Evolutionary conservation across 2,888 invertebrate genomes (phyloP).

Genomic region (Diploptera punctata): DNA sequence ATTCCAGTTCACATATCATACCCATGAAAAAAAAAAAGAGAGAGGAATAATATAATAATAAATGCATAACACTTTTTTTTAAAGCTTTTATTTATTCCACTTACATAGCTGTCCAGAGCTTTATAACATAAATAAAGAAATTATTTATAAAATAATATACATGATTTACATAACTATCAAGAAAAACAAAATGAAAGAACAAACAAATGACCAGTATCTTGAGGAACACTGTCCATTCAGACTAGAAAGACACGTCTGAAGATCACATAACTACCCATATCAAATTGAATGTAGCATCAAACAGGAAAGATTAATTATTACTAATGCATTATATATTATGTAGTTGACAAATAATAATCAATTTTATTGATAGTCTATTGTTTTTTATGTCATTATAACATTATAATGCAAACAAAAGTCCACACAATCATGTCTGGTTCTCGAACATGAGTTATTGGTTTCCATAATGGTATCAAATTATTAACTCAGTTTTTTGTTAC

Average conservation of each 20-base stretch:
- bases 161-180: constrained; percentile 1
- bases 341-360: not conserved
- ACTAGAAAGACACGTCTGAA: constrained; percentile 1
- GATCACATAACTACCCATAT: not conserved
- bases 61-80: constrained; percentile 49
- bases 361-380: not conserved
- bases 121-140: constrained; percentile 30
- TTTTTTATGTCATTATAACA: not conserved
- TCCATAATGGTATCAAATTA: no score
- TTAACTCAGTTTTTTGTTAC: no score
- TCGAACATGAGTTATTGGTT: no score
- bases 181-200: not conserved
- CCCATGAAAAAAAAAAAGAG: no score
- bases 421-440: no score
- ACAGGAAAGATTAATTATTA: not conserved
- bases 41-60: no score
- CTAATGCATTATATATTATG: not conserved
- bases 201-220: constrained; percentile 11
- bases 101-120: constrained; percentile 49
- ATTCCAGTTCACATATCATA: no score
- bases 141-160: constrained; percentile 29
- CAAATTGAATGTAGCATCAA: not conserved
- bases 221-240: not conserved
- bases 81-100: constrained; percentile 57
- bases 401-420: no score